phyloP scores from a whole-genome alignment of 2,797 vertebrate species.

The Ceyx erithaca region DNA sequence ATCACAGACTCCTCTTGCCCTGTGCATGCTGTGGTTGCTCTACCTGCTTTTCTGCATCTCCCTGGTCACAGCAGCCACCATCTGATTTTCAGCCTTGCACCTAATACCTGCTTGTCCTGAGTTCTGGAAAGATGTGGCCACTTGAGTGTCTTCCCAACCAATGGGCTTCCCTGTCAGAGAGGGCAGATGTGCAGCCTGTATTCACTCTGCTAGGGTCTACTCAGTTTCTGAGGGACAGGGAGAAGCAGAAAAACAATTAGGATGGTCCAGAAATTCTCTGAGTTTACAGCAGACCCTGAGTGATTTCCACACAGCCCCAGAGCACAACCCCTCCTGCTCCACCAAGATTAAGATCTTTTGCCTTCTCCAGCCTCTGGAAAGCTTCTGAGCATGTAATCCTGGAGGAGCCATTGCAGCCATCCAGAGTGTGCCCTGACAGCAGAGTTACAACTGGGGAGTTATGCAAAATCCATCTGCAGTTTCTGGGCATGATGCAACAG shows the following conservation, averaged over 20 bases:
- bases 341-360: slow-evolving; percentile 3
- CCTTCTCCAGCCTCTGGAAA: slow-evolving; percentile 15
- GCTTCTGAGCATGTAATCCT: background rate
- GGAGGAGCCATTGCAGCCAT: background rate
- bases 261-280: background rate
- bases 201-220: rapidly evolving
- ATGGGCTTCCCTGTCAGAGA: background rate
- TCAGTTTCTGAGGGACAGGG: background rate
- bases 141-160: background rate
- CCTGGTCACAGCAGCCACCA: rapidly evolving
- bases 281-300: background rate
- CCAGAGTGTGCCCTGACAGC: background rate
- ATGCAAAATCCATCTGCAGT: background rate
- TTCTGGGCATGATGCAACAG: background rate
- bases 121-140: background rate
- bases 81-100: background rate
- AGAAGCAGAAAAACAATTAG: background rate
- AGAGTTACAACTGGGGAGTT: background rate
- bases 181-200: background rate
- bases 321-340: background rate
- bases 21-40: background rate
- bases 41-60: background rate
- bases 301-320: background rate
- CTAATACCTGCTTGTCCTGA: background rate
- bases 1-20: background rate